phyloP scores from a whole-genome alignment of 2,888 invertebrate genomes.

The Muschampia staudingeri region DNA sequence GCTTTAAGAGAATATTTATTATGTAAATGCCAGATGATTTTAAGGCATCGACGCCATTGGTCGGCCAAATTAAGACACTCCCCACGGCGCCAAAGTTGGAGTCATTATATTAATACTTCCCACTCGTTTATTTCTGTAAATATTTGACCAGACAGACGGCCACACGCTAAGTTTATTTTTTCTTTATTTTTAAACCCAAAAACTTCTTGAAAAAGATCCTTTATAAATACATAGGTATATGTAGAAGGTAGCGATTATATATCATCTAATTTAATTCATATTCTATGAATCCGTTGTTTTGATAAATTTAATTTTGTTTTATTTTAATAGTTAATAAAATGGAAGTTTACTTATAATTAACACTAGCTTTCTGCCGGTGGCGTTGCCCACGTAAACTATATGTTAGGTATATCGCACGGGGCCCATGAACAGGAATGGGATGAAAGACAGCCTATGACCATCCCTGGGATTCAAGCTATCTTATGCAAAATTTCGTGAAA shows the following conservation, averaged over 20 bases:
- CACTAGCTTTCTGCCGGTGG: no score
- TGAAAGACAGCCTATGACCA: no score
- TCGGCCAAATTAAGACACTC: constrained; percentile 22
- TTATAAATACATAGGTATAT: not conserved
- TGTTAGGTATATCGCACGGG: no score
- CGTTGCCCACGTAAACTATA: no score
- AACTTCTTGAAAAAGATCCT: not conserved
- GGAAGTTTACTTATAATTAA: no score
- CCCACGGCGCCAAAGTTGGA: constrained; percentile 33
- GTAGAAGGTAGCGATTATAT: not conserved
- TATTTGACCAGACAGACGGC: constrained; percentile 34
- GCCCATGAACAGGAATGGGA: no score
- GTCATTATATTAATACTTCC: constrained; percentile 24
- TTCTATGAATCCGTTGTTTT: no score
- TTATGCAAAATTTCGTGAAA: no score
- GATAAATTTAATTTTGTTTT: no score
- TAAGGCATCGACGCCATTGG: constrained; percentile 35
- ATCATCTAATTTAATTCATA: no score
- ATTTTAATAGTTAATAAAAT: no score
- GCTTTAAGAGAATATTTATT: not conserved
- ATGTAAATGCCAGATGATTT: constrained; percentile 22
- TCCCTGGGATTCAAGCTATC: no score
- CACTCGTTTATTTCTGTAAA: constrained; percentile 29
- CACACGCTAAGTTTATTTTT: constrained; percentile 31
- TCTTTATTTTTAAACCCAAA: not conserved